Conservation (phyloP, 1,140 invertebrate genomes). For the Aleiodes sp. region DNA sequence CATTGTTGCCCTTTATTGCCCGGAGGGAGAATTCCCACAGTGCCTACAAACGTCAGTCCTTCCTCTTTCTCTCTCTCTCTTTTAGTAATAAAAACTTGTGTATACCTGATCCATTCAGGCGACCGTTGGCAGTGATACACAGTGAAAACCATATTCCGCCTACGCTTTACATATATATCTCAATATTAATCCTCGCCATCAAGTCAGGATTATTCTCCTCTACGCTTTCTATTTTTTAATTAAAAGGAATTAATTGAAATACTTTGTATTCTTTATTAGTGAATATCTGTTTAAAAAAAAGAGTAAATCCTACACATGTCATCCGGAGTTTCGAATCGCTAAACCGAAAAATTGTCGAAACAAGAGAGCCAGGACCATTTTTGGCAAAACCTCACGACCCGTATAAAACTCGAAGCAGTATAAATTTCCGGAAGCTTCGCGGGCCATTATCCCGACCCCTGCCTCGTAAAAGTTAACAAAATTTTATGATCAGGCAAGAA, state of each 20-base stretch:
- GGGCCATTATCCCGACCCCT: slow-evolving; percentile 27
- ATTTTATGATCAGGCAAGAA: slow-evolving; percentile 37
- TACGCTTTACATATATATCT: too few species aligned
- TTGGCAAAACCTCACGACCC: background rate
- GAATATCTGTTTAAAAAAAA: too few species aligned
- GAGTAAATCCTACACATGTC: background rate
- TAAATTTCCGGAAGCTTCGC: slow-evolving; percentile 35
- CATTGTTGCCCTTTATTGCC: slow-evolving; percentile 42
- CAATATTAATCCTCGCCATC: too few species aligned
- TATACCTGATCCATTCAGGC: slow-evolving; percentile 36
- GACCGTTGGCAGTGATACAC: slow-evolving; percentile 4
- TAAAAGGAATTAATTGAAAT: too few species aligned
- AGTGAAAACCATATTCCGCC: too few species aligned
- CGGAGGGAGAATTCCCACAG: slow-evolving; percentile 40
- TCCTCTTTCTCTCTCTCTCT: slow-evolving; percentile 11
- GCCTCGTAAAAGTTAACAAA: slow-evolving; percentile 39
- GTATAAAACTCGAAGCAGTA: slow-evolving; percentile 15
- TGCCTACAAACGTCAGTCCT: slow-evolving; percentile 30
- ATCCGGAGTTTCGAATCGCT: background rate
- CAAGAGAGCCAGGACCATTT: background rate
- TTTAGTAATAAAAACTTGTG: slow-evolving; percentile 35
- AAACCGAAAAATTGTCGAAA: background rate
- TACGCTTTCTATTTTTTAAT: too few species aligned
- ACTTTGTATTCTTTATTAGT: too few species aligned
- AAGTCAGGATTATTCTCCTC: too few species aligned